Conservation (phyloP, 2,888 invertebrate genomes). For the Andrena bicolor region DNA sequence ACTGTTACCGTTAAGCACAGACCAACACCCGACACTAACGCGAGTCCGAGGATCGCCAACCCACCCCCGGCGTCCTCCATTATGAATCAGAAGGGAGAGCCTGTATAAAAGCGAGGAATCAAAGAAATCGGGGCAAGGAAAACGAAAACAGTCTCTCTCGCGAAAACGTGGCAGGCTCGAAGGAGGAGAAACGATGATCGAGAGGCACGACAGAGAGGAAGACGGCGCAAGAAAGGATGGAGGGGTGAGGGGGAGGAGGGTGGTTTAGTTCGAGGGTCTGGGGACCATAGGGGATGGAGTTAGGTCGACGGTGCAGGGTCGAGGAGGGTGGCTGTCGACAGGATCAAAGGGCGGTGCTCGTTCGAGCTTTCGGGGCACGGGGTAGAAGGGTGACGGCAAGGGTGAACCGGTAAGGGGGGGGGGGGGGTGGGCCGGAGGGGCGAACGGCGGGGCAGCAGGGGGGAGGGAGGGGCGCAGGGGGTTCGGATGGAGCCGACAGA, state of each 20-base stretch:
- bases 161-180: slow-evolving; percentile 31
- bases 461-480: slow-evolving; percentile 50
- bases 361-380: slow-evolving; percentile 79
- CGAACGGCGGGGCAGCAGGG: slow-evolving; percentile 50
- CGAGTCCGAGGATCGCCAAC: neutral
- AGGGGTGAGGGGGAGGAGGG: slow-evolving; percentile 50
- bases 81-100: neutral
- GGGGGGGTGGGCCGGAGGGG: slow-evolving; percentile 53
- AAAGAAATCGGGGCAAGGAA: slow-evolving; percentile 15
- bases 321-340: slow-evolving; percentile 82
- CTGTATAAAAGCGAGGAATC: neutral
- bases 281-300: slow-evolving; percentile 70
- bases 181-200: slow-evolving; percentile 43
- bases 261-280: slow-evolving; percentile 62
- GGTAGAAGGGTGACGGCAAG: slow-evolving; percentile 64
- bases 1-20: too few relatives aligned
- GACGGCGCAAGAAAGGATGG: slow-evolving; percentile 24
- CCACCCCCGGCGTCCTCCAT: neutral
- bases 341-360: slow-evolving; percentile 84
- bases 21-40: neutral
- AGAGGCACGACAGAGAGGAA: slow-evolving; percentile 32
- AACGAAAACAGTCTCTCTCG: slow-evolving; percentile 17
- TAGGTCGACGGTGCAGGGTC: slow-evolving; percentile 69
- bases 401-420: slow-evolving; percentile 57
- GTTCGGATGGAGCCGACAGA: slow-evolving; percentile 73